Evolutionary conservation across 2,113 vertebrate genomes (phyloP).

Genomic region (Atrichornis clamosus): DNA sequence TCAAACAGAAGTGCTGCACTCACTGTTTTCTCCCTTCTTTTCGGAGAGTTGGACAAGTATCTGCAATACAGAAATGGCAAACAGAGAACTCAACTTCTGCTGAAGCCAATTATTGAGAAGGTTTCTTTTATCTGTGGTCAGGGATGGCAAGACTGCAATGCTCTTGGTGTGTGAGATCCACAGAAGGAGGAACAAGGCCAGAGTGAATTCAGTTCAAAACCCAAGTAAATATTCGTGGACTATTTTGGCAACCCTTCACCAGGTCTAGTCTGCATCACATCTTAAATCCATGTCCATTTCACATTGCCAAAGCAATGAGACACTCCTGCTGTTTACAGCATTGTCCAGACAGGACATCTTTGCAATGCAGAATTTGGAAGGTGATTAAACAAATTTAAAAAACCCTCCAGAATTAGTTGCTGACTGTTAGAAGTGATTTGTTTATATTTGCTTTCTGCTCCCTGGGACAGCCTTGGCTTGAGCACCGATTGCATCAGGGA

Average conservation of each 20-base stretch:
- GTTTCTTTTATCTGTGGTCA: neutral
- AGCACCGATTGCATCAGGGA: neutral
- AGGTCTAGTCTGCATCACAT: neutral
- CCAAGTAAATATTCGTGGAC: neutral
- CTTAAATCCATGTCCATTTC: neutral
- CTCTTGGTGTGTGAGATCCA: neutral
- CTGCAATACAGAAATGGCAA: neutral
- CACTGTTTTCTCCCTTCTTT: neutral
- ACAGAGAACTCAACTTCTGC: neutral
- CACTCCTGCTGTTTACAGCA: neutral
- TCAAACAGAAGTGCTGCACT: neutral
- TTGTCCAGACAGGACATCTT: neutral
- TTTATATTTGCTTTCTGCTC: neutral
- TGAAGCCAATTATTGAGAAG: neutral
- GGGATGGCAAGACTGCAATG: neutral
- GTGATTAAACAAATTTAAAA: neutral
- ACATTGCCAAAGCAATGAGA: neutral
- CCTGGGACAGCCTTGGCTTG: neutral
- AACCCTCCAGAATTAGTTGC: neutral
- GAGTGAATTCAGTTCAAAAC: neutral
- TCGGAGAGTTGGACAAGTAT: neutral
- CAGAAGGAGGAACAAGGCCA: neutral
- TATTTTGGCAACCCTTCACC: neutral
- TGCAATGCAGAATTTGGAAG: neutral
- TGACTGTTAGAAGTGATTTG: neutral